Evolutionary conservation across 1,140 invertebrate genomes (phyloP).

Genomic region (Trichoplusia ni): DNA sequence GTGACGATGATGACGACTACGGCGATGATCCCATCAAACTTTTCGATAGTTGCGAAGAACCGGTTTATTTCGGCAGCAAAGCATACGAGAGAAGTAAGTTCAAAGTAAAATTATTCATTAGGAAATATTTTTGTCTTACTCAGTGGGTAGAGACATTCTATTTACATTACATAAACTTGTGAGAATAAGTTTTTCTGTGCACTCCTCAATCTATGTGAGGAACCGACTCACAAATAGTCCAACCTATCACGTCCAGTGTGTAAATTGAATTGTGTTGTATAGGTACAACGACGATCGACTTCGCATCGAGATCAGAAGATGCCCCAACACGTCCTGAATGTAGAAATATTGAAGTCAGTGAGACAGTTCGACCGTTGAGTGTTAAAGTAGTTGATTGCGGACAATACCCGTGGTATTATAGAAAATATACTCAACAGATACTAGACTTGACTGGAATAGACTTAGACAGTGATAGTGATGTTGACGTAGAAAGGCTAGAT

Average conservation of each 20-base stretch:
- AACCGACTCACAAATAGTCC: no score
- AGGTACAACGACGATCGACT: no score
- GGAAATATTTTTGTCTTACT: no score
- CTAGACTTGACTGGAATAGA: background rate
- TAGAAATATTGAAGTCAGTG: no score
- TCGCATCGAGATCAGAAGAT: no score
- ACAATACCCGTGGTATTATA: conserved; percentile 46
- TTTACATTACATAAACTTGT: no score
- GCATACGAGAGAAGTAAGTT: background rate
- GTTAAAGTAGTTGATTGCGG: conserved; percentile 50
- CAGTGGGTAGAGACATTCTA: no score
- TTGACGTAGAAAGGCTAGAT: background rate
- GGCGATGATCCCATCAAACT: conserved; percentile 11
- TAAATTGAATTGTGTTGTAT: no score
- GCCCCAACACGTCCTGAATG: no score
- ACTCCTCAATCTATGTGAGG: no score
- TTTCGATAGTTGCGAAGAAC: background rate
- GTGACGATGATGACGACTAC: conserved; percentile 3
- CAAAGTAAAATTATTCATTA: background rate
- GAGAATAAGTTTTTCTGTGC: no score
- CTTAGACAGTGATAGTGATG: background rate
- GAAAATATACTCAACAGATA: conserved; percentile 20
- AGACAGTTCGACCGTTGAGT: conserved; percentile 24
- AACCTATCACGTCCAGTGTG: no score
- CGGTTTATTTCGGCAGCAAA: conserved; percentile 9